Evolutionary conservation across 2,797 vertebrate species (phyloP).

Genomic region (Microcaecilia unicolor): DNA sequence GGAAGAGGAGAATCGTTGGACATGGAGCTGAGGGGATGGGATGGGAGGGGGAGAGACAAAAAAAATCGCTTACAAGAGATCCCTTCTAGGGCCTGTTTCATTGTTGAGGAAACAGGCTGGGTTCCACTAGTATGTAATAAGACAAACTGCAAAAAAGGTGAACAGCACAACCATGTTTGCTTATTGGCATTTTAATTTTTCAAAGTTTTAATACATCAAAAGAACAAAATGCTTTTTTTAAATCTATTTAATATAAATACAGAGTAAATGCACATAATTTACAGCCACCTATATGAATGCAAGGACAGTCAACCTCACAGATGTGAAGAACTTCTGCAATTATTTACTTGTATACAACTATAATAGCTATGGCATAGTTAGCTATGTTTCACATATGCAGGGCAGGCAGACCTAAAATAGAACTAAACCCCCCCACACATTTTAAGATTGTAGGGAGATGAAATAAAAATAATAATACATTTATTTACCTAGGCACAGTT

Average conservation of each 20-base stretch:
- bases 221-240: conserved; percentile 32
- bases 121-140: too few relatives aligned
- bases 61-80: too few relatives aligned
- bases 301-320: conserved; percentile 45
- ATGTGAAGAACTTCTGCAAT: conserved; percentile 11
- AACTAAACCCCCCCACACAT: conserved; percentile 6
- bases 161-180: conserved; percentile 7
- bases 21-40: too few relatives aligned
- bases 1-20: too few relatives aligned
- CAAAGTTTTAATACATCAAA: conserved; percentile 44
- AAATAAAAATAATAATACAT: conserved; percentile 12
- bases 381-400: conserved; percentile 46
- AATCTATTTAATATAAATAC: conserved; percentile 50
- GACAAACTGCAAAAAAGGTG: too few relatives aligned
- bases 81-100: too few relatives aligned
- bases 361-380: conserved; percentile 20
- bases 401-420: conserved; percentile 37
- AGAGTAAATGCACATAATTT: conserved; percentile 48
- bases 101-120: too few relatives aligned
- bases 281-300: conserved; percentile 41
- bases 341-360: conserved; percentile 26
- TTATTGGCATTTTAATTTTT: conserved; percentile 46
- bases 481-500: conserved; percentile 23
- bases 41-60: too few relatives aligned
- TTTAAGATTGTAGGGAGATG: conserved; percentile 9